Conservation (phyloP, 2,888 invertebrate species). For the Apotomis capreana region DNA sequence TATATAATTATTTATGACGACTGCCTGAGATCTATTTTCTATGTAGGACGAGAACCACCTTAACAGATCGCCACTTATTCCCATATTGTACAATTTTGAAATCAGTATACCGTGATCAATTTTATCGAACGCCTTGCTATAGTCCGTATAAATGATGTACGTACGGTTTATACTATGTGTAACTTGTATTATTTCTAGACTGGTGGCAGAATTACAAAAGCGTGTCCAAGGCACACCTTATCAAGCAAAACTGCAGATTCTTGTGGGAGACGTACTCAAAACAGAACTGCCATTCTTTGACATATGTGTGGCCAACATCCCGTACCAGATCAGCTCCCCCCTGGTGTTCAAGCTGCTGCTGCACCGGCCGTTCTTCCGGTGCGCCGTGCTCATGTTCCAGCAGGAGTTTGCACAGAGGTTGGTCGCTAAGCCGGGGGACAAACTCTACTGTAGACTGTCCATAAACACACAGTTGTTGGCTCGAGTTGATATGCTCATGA, state of each 20-base stretch:
- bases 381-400: constrained; percentile 99
- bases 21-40: too few species aligned
- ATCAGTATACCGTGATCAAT: too few species aligned
- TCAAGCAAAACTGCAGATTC: constrained; percentile 95
- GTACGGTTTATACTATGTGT: neutral
- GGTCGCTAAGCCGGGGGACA: constrained; percentile 98
- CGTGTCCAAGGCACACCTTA: constrained; percentile 95
- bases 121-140: too few species aligned
- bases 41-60: too few species aligned
- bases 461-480: constrained; percentile 98
- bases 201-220: constrained; percentile 99
- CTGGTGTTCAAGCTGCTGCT: constrained; percentile 96
- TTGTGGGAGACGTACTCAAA: constrained; percentile 97
- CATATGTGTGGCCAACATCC: constrained; percentile 98
- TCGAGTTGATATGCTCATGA: constrained; percentile 97
- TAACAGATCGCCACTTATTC: too few species aligned
- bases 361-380: constrained; percentile 93
- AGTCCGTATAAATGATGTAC: too few species aligned
- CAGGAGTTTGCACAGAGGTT: constrained; percentile 98
- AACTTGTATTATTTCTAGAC: constrained; percentile 67
- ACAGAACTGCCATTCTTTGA: constrained; percentile 98
- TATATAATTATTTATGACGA: too few species aligned
- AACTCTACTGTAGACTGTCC: constrained; percentile 97
- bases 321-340: constrained; percentile 99
- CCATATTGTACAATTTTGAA: too few species aligned